phyloP scores from a whole-genome alignment of 2,113 vertebrate species.

The Colinus virginianus region DNA sequence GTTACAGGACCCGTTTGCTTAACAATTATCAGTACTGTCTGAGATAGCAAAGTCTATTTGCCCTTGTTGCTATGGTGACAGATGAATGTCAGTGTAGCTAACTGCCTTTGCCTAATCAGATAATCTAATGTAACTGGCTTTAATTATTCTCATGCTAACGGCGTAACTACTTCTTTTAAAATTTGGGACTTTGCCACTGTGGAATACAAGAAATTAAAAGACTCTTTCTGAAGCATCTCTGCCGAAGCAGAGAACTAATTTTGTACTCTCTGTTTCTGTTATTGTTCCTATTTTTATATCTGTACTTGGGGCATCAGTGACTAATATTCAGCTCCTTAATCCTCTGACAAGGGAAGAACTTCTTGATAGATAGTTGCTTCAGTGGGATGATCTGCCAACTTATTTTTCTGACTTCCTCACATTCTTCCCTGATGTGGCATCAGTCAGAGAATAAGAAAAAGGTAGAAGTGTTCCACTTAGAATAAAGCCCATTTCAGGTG shows the following conservation, averaged over 20 bases:
- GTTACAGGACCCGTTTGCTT: constrained; percentile 39
- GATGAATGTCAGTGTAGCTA: constrained; percentile 39
- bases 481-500: not conserved
- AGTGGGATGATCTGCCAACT: not conserved
- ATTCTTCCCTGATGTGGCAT: not conserved
- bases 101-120: constrained; percentile 49
- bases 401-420: constrained; percentile 7
- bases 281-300: constrained; percentile 22
- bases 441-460: constrained; percentile 6
- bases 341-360: constrained; percentile 5
- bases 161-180: constrained; percentile 23
- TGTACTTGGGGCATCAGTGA: not conserved
- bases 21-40: constrained; percentile 50
- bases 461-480: not conserved
- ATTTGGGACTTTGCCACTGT: not conserved
- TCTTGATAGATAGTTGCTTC: not conserved
- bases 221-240: not conserved
- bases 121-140: constrained; percentile 49
- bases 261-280: not conserved
- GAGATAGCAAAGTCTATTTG: constrained; percentile 51
- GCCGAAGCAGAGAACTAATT: not conserved
- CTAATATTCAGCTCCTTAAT: constrained; percentile 18
- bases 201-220: not conserved
- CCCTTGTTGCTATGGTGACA: constrained; percentile 71
- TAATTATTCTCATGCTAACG: constrained; percentile 53